phyloP scores from a whole-genome alignment of 2,888 invertebrate genomes.

The Trichacis sp. region DNA sequence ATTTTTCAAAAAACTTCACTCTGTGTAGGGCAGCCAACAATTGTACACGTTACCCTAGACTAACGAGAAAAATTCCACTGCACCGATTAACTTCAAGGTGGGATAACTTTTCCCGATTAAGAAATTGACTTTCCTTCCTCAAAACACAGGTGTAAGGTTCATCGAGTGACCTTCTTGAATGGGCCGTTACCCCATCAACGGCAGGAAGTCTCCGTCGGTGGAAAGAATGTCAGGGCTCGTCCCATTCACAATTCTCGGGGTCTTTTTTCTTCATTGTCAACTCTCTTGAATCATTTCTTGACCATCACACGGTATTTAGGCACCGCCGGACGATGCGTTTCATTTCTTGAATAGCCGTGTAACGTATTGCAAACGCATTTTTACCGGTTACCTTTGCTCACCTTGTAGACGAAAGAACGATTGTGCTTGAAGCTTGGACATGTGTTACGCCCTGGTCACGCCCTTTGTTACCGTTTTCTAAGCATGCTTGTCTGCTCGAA shows the following conservation, averaged over 20 bases:
- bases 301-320: too few species aligned
- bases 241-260: too few species aligned
- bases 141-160: neutral
- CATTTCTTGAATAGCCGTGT: conserved; percentile 59
- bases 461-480: conserved; percentile 68
- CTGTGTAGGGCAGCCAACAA: too few species aligned
- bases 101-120: neutral
- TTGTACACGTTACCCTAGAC: too few species aligned
- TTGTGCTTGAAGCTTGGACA: conserved; percentile 68
- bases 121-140: neutral
- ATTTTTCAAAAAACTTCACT: too few species aligned
- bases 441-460: conserved; percentile 69
- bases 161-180: neutral
- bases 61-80: neutral
- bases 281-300: conserved; percentile 52
- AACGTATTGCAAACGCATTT: conserved; percentile 67
- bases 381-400: too few species aligned
- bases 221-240: neutral
- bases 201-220: neutral
- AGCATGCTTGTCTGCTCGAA: too few species aligned
- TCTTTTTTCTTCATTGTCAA: conserved; percentile 18
- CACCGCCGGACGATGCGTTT: conserved; percentile 54
- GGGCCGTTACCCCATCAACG: neutral
- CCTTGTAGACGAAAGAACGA: too few species aligned
- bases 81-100: neutral